Conservation (phyloP, 2,888 invertebrate genomes). For the Conomelus anceps region DNA sequence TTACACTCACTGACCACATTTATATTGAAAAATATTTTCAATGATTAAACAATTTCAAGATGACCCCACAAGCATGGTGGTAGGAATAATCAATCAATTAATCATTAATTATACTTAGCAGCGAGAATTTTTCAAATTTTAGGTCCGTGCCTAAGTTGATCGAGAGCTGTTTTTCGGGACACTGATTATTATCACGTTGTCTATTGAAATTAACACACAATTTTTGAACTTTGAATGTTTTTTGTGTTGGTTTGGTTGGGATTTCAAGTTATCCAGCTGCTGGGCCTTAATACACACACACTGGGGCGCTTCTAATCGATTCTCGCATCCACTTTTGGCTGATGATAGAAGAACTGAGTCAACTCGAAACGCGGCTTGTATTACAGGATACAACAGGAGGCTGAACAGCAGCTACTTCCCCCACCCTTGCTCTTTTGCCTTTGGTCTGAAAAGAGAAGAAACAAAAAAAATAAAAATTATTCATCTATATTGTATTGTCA, state of each 20-base stretch:
- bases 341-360: no score
- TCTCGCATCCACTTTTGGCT: no score
- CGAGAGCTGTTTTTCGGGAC: neutral
- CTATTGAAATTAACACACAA: neutral
- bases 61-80: neutral
- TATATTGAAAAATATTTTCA: neutral
- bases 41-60: neutral
- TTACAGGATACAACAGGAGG: conserved; percentile 92
- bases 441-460: conserved; percentile 86
- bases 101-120: neutral
- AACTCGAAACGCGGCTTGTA: conserved; percentile 16
- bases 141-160: no score
- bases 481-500: no score
- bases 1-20: neutral
- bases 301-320: no score
- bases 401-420: conserved; percentile 89
- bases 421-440: conserved; percentile 93
- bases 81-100: no score
- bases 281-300: no score
- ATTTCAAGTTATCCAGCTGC: neutral
- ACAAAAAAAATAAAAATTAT: conserved; percentile 35
- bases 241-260: neutral
- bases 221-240: neutral
- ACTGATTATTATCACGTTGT: neutral
- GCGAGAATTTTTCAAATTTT: no score